Percentiles rank a stretch among this genome's conserved stretches.
phyloP scores from a whole-genome alignment of 2,888 invertebrate genomes.

The Encarsia formosa region DNA sequence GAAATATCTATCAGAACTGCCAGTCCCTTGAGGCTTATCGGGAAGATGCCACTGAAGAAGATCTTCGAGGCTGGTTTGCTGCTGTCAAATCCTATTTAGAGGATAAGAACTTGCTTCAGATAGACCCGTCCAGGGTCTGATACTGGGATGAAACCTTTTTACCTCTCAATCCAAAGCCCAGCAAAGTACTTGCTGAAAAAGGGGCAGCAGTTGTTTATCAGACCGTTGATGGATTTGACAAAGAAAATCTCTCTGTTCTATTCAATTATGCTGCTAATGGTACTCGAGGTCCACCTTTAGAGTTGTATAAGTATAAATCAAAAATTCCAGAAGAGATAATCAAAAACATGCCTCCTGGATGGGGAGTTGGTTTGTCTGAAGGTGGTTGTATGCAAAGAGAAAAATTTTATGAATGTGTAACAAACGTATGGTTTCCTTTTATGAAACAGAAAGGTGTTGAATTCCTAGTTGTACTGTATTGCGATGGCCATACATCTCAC shows the following conservation, averaged over 20 bases:
- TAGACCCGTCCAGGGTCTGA: not conserved
- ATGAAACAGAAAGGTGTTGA: not conserved
- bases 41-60: not conserved
- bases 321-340: not conserved
- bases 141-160: not conserved
- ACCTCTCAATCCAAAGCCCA: not conserved
- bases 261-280: not conserved
- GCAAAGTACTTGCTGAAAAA: not conserved
- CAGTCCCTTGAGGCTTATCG: not conserved
- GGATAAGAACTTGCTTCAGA: not conserved
- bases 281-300: not conserved
- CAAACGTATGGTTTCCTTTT: not conserved
- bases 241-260: not conserved
- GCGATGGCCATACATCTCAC: not conserved
- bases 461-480: not conserved
- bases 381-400: not conserved
- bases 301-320: not conserved
- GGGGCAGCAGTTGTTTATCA: not conserved
- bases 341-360: constrained; percentile 20
- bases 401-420: not conserved
- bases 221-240: not conserved
- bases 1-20: not conserved
- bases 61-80: not conserved
- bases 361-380: not conserved
- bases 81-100: not conserved